A percentile compares a stretch with the other conserved stretches of the same genome.
These are phyloP conservation scores for Pangasius krempfi DNA, from an alignment of 2,797 vertebrate genomes.

Conservation along the genomic window DNA sequence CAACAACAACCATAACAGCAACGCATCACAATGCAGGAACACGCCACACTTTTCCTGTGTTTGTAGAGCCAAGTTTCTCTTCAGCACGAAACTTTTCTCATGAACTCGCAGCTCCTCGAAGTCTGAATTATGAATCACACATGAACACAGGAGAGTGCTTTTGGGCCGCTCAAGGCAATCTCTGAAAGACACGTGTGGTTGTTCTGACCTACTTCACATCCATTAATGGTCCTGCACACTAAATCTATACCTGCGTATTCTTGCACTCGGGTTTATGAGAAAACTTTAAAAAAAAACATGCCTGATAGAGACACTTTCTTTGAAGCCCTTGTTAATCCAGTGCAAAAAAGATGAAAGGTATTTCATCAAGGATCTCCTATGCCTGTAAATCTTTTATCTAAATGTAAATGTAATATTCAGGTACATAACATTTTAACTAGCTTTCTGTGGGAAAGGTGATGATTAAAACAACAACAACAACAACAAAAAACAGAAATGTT, in stretches of 20 bases:
- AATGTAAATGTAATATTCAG: background rate
- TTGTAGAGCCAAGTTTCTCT: background rate
- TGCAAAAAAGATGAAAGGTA: background rate
- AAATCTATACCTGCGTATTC: background rate
- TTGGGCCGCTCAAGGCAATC: background rate
- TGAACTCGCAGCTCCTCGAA: conserved; percentile 4
- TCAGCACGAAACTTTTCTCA: background rate
- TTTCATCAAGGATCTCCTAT: background rate
- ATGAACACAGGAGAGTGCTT: conserved; percentile 40
- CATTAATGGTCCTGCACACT: conserved; percentile 37
- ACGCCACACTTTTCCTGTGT: background rate
- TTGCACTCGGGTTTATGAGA: background rate
- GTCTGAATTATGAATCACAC: conserved; percentile 53
- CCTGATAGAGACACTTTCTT: conserved; percentile 28
- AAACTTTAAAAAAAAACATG: conserved; percentile 25
- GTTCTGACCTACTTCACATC: conserved; percentile 44
- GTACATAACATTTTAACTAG: background rate
- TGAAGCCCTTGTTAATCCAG: conserved; percentile 17
- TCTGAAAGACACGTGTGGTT: background rate
- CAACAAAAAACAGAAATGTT: background rate
- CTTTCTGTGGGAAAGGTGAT: background rate
- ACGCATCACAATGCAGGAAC: background rate
- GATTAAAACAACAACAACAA: background rate
- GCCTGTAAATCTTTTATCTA: background rate
- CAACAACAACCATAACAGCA: background rate